Evolutionary conservation across 2,113 vertebrate genomes (phyloP).

Genomic region (Cochlearius cochlearius): DNA sequence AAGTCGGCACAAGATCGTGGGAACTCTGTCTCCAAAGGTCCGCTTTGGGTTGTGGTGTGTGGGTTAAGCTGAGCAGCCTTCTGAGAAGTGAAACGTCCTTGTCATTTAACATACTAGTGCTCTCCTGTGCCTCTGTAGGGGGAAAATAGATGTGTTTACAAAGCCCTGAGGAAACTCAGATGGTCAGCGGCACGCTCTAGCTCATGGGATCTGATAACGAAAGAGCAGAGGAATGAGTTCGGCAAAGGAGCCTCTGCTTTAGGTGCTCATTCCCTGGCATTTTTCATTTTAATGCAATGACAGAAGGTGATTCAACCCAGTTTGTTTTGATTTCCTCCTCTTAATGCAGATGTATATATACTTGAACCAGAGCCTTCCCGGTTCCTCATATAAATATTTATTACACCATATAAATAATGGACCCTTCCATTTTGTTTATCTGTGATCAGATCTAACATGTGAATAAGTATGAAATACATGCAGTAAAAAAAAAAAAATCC

Average conservation of each 20-base stretch:
- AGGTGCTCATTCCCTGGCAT: background rate
- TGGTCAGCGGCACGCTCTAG: background rate
- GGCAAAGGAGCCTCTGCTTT: background rate
- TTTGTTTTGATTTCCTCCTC: conserved; percentile 29
- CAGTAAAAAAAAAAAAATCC: background rate
- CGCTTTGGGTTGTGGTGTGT: background rate
- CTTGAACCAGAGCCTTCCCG: background rate
- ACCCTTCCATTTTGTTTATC: background rate
- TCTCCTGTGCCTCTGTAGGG: background rate
- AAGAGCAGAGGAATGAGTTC: background rate
- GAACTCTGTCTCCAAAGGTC: background rate
- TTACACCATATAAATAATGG: background rate
- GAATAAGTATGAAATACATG: background rate
- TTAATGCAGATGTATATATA: background rate
- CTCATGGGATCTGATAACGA: background rate
- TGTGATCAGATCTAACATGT: background rate
- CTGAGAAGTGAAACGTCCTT: background rate
- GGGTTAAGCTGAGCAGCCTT: background rate
- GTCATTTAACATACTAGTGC: background rate
- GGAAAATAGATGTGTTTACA: background rate
- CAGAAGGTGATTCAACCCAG: background rate
- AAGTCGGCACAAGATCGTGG: accelerated
- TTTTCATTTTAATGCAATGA: background rate
- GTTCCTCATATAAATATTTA: conserved; percentile 31
- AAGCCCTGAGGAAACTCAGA: background rate